phyloP scores from a whole-genome alignment of 30 jellyfish, hydroid and myxozoan species.

The Mastigias papua region DNA sequence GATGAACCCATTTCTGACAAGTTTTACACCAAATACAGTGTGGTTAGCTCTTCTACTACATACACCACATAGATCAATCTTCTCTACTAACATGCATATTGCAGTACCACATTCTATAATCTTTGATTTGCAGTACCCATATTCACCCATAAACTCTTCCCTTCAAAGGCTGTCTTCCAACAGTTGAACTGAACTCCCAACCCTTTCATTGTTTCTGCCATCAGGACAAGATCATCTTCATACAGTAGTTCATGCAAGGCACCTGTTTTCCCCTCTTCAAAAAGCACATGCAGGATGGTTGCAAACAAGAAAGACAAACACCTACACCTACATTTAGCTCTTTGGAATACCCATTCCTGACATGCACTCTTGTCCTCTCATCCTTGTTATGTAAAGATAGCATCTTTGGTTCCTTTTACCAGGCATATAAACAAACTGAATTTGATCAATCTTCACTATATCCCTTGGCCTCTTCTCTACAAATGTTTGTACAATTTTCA shows the following conservation, averaged over 20 bases:
- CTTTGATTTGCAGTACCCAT: constrained; percentile 9
- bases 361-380: too few species aligned
- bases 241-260: constrained; percentile 20
- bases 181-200: constrained; percentile 20
- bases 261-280: constrained; percentile 13
- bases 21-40: constrained; percentile 22
- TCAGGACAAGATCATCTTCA: constrained; percentile 27
- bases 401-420: too few species aligned
- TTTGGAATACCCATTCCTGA: neutral
- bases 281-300: constrained; percentile 7
- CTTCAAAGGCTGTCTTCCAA: constrained; percentile 37
- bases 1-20: constrained; percentile 33
- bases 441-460: too few species aligned
- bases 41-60: constrained; percentile 14
- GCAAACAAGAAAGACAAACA: neutral
- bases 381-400: too few species aligned
- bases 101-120: constrained; percentile 12
- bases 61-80: constrained; percentile 32
- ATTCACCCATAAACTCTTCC: constrained; percentile 24
- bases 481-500: too few species aligned
- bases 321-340: neutral
- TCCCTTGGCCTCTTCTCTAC: too few species aligned
- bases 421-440: too few species aligned
- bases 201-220: constrained; percentile 20
- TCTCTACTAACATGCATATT: constrained; percentile 15